Percentiles rank a stretch among this genome's conserved stretches.
phyloP scores from a whole-genome alignment of 1,140 invertebrate species.

The Tetranychus urticae region DNA sequence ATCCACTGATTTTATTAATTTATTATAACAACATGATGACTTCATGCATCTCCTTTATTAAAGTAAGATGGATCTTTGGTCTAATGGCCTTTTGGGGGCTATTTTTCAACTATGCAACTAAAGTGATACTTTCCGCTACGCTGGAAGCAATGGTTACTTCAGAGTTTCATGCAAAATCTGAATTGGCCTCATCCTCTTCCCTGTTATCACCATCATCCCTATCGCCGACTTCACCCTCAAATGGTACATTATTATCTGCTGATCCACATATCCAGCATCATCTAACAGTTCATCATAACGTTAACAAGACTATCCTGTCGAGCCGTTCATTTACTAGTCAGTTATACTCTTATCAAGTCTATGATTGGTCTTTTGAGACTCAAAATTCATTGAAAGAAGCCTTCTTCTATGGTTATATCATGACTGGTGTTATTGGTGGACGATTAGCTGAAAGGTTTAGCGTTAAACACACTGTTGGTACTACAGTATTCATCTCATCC shows the following conservation, averaged over 20 bases:
- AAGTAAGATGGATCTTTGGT: not conserved
- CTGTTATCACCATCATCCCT: too few relatives aligned
- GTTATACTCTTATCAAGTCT: not conserved
- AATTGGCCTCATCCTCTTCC: too few relatives aligned
- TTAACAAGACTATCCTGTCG: not conserved
- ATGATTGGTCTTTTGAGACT: conserved; percentile 9
- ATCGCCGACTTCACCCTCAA: too few relatives aligned
- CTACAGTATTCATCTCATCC: conserved; percentile 36
- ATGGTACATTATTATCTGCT: too few relatives aligned
- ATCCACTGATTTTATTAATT: too few relatives aligned
- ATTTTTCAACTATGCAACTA: not conserved
- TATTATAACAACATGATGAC: too few relatives aligned
- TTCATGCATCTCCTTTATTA: not conserved
- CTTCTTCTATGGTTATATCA: conserved; percentile 67
- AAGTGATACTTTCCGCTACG: not conserved
- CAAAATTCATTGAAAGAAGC: conserved; percentile 39
- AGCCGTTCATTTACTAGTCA: not conserved
- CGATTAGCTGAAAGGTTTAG: conserved; percentile 46
- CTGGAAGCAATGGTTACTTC: not conserved
- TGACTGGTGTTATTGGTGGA: conserved; percentile 55
- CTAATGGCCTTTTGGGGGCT: not conserved
- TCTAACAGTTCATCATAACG: not conserved
- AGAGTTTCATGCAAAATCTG: not conserved
- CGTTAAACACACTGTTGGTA: conserved; percentile 32
- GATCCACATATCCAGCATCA: not conserved